Conservation (phyloP, 92 coral and sea anemone species). For the Muricea muricata region DNA sequence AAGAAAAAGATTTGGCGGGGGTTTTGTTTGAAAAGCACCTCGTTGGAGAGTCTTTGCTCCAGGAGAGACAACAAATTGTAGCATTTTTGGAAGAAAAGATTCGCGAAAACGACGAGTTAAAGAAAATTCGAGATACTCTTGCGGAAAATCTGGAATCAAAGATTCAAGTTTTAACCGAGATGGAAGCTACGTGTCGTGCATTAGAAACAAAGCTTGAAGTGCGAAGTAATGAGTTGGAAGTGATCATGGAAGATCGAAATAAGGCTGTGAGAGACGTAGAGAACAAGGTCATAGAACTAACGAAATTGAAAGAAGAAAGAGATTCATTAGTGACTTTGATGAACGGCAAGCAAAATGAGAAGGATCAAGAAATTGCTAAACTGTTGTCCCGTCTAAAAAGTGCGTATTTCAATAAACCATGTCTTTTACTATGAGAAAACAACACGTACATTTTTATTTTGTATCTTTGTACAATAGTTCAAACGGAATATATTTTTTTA, state of each 20-base stretch:
- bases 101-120: constrained; percentile 83
- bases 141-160: constrained; percentile 89
- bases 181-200: constrained; percentile 58
- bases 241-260: constrained; percentile 85
- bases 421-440: not conserved
- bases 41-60: constrained; percentile 87
- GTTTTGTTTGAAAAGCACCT: constrained; percentile 81
- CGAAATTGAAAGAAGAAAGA: constrained; percentile 80
- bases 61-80: constrained; percentile 85
- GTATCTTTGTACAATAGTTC: too few species aligned
- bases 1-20: constrained; percentile 86
- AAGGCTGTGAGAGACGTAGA: constrained; percentile 78
- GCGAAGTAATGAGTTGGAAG: constrained; percentile 84
- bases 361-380: constrained; percentile 88
- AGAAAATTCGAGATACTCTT: constrained; percentile 82
- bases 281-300: constrained; percentile 75
- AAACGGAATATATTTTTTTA: too few species aligned
- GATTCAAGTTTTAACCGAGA: constrained; percentile 73
- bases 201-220: constrained; percentile 51
- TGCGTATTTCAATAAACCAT: constrained; percentile 3
- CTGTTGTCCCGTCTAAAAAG: constrained; percentile 93
- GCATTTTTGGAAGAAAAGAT: constrained; percentile 79
- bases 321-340: constrained; percentile 77
- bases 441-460: not conserved
- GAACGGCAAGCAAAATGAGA: constrained; percentile 89